A percentile compares a stretch with the other conserved stretches of the same genome.
Conservation (phyloP, 2,797 vertebrate genomes). For the Crypturellus tataupa region DNA sequence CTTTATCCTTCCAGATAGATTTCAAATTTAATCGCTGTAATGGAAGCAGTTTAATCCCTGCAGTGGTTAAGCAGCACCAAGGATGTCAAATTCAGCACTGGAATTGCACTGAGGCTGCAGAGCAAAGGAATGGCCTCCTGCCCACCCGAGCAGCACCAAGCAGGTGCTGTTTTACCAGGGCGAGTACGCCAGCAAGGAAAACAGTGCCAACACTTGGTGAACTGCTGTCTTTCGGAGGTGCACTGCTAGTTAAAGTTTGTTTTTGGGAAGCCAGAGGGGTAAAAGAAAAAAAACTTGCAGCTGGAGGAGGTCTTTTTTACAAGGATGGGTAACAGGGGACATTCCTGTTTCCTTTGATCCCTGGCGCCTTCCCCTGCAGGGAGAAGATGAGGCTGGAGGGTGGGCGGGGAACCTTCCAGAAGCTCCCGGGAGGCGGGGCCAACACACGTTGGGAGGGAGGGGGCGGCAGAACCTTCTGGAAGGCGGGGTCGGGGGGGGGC, state of each 20-base stretch:
- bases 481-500: rapidly evolving
- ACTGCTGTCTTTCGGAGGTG: background rate
- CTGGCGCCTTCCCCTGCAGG: too few relatives aligned
- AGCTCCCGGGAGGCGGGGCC: background rate
- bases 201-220: background rate
- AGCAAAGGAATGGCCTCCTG: rapidly evolving
- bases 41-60: background rate
- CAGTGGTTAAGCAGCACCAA: background rate
- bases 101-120: background rate
- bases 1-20: background rate
- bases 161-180: background rate
- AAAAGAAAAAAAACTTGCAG: background rate
- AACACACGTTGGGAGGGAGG: too few relatives aligned
- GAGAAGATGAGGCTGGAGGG: too few relatives aligned
- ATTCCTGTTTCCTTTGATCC: too few relatives aligned
- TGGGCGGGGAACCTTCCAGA: background rate
- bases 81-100: rapidly evolving
- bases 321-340: too few relatives aligned
- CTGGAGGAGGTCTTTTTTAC: background rate
- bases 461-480: background rate
- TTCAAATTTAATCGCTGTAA: background rate
- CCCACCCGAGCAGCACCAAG: background rate
- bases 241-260: background rate
- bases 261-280: rapidly evolving
- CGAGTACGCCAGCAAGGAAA: background rate